Evolutionary conservation across 2,797 vertebrate genomes (phyloP), one percentile per base, ranked within the genome.

Genomic region (Parambassis ranga): DNA sequence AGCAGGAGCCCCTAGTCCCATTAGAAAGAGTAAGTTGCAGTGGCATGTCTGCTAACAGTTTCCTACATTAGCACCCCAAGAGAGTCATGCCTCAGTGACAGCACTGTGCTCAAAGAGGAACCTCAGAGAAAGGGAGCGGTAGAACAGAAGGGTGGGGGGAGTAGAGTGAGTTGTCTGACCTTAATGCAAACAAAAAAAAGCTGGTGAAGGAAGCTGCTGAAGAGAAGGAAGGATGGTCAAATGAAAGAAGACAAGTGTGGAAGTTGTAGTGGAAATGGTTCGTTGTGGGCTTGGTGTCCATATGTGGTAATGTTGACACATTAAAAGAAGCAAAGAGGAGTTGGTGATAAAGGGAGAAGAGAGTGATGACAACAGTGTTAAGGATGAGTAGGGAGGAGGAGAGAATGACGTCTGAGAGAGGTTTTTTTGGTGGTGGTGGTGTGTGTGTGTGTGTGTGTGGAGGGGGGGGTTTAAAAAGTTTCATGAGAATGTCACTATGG

Each of bases 401-500:
- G 41, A 53, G 57, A 59, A 23, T 1, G 7, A 42, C 16, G 49
- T 37, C 38, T 47, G 46, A 56, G 52, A n/a, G n/a, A n/a, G n/a
- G n/a, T n/a, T n/a, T n/a, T n/a, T n/a, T n/a, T n/a, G n/a, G n/a
- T n/a, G n/a, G n/a, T n/a, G n/a, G n/a, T n/a, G n/a, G n/a, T n/a
- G n/a, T n/a, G n/a, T n/a, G n/a, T n/a, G n/a, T n/a, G n/a, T n/a
- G n/a, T n/a, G n/a, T n/a, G n/a, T n/a, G n/a, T n/a, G 37, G 3
- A 15, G 2, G 10, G 8, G 1, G 30, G 27, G 36, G 44, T 66
- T 69, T n/a, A n/a, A 67, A 85, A 83, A 82, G 53, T 88, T 87
- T 87, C 68, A 85, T 79, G 81, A 87, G 69, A 58, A 75, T 78
- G 80, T 89, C 83, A 82, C 71, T 39, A 68, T 77, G 72, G 82